A percentile compares a stretch with the other conserved stretches of the same genome.
phyloP scores from a whole-genome alignment of 53 echinoderm and acorn worm species.

The Arbacia lixula region DNA sequence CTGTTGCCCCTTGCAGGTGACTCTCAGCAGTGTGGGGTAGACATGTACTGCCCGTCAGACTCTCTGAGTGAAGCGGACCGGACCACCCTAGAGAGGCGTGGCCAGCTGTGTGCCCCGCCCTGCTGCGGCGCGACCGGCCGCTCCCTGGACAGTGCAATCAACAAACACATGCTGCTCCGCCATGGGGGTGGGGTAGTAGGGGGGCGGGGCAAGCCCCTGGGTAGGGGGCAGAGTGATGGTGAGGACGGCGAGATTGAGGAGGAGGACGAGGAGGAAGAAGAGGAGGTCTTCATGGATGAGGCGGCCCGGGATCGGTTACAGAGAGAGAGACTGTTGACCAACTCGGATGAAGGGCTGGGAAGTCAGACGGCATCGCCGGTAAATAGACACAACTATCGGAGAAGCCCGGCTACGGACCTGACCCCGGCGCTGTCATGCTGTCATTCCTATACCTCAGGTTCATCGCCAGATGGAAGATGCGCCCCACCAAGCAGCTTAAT shows the following conservation, averaged over 20 bases:
- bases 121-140: conserved; percentile 30
- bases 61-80: conserved; percentile 41
- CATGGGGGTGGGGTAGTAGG: conserved; percentile 16
- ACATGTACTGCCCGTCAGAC: conserved; percentile 38
- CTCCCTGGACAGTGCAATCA: conserved; percentile 57
- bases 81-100: conserved; percentile 24
- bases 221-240: conserved; percentile 1
- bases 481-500: conserved; percentile 50
- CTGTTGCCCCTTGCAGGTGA: conserved; percentile 14
- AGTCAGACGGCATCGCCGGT: conserved; percentile 50
- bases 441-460: conserved; percentile 54
- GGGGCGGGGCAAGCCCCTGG: not conserved
- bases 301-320: conserved; percentile 41
- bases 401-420: conserved; percentile 11
- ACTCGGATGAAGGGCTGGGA: conserved; percentile 50
- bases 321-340: conserved; percentile 50
- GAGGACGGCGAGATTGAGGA: conserved; percentile 34
- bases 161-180: conserved; percentile 40
- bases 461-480: conserved; percentile 40
- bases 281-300: conserved; percentile 37
- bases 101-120: conserved; percentile 4
- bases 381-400: conserved; percentile 29
- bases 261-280: conserved; percentile 47
- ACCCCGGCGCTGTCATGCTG: conserved; percentile 22
- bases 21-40: not conserved